Evolutionary conservation across 2,888 invertebrate species (phyloP).

Genomic region (Coronaproctus castanopsis): DNA sequence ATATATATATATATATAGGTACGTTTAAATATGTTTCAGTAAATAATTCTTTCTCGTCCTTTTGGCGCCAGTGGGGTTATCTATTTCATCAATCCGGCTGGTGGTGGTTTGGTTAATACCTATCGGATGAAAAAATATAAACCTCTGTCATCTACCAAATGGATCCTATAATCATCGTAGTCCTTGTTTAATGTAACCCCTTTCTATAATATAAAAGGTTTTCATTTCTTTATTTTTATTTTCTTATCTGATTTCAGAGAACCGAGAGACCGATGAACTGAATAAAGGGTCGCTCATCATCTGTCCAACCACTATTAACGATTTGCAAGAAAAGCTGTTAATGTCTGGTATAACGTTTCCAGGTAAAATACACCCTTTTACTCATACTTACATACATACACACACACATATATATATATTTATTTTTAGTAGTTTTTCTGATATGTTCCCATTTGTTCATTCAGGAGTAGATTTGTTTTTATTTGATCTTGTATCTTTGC

Average conservation of each 20-base stretch:
- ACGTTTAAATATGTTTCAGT: too few relatives aligned
- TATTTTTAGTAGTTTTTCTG: too few relatives aligned
- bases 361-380: slow-evolving; percentile 37
- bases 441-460: too few relatives aligned
- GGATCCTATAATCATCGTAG: too few relatives aligned
- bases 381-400: too few relatives aligned
- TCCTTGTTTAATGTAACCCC: too few relatives aligned
- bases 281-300: not conserved
- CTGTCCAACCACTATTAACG: slow-evolving; percentile 10
- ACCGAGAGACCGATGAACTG: not conserved
- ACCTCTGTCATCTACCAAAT: not conserved
- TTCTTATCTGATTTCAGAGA: not conserved
- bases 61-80: not conserved
- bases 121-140: not conserved
- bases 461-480: too few relatives aligned
- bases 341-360: slow-evolving; percentile 47
- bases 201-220: too few relatives aligned
- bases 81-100: not conserved
- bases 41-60: too few relatives aligned
- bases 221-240: not conserved
- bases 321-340: slow-evolving; percentile 39
- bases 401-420: too few relatives aligned
- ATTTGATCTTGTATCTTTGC: too few relatives aligned
- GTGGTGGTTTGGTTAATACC: not conserved
- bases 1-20: too few relatives aligned